phyloP scores from a whole-genome alignment of 1,140 invertebrate species.

The Pogonomyrmex barbatus region DNA sequence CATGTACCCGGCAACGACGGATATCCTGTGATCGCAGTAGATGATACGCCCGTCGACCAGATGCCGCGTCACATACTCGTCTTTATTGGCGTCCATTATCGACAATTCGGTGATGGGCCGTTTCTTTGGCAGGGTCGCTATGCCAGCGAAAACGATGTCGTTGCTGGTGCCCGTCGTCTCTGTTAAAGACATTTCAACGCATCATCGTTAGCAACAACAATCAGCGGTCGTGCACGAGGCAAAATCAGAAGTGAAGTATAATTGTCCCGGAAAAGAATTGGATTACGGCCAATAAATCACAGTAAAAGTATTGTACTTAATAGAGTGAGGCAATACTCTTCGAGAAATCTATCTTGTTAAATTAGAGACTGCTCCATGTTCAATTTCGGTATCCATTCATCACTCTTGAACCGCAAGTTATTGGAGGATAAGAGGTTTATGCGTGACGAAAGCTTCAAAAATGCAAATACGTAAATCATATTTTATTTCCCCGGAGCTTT shows the following conservation, averaged over 20 bases:
- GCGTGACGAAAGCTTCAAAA: not conserved
- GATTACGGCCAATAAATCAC: not conserved
- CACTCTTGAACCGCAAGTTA: not conserved
- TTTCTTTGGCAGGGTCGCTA: constrained; percentile 89
- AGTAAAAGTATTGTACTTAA: not conserved
- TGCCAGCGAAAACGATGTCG: constrained; percentile 89
- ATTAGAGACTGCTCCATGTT: not conserved
- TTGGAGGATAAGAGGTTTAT: not conserved
- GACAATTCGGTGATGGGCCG: constrained; percentile 90
- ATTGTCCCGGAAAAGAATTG: not conserved
- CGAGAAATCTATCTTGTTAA: not conserved
- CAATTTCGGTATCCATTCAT: not conserved
- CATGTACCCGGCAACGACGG: constrained; percentile 94
- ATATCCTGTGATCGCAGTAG: constrained; percentile 94
- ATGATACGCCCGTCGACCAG: constrained; percentile 94
- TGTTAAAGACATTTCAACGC: constrained; percentile 3
- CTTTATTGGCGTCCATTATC: constrained; percentile 90
- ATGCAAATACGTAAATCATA: constrained; percentile 23
- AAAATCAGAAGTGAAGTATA: not conserved
- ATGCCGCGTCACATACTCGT: constrained; percentile 95
- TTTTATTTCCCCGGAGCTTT: not conserved
- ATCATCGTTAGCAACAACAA: constrained; percentile 15
- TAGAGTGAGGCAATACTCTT: not conserved
- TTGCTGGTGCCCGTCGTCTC: constrained; percentile 79
- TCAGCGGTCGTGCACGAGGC: not conserved